Conservation (phyloP, 2,888 invertebrate genomes). For the Gymnoscelis rufifasciata region DNA sequence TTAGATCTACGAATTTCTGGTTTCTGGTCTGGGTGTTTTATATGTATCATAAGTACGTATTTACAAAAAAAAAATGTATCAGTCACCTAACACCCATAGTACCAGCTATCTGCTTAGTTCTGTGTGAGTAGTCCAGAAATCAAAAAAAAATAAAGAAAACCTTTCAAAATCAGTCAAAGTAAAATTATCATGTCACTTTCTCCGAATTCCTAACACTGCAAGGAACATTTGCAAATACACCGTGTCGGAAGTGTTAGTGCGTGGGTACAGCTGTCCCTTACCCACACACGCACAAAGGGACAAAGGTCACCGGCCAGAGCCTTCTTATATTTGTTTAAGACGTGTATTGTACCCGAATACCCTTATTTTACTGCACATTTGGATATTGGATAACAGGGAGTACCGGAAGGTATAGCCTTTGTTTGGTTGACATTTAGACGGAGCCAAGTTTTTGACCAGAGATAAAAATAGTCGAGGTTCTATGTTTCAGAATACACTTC, state of each 20-base stretch:
- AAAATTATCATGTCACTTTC: slow-evolving; percentile 15
- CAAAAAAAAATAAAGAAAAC: no score
- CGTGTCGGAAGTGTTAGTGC: slow-evolving; percentile 52
- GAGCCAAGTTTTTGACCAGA: no score
- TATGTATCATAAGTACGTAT: no score
- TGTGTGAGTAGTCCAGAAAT: no score
- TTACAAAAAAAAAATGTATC: no score
- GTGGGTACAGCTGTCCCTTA: slow-evolving; percentile 63
- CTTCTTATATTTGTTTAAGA: slow-evolving; percentile 79
- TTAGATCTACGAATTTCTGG: no score
- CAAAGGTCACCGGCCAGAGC: slow-evolving; percentile 74
- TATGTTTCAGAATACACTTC: no score
- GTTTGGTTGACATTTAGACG: not conserved
- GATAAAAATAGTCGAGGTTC: no score
- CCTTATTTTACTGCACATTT: slow-evolving; percentile 52
- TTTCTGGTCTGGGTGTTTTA: no score
- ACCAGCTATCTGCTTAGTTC: no score
- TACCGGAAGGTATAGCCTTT: slow-evolving; percentile 17
- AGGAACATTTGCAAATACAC: slow-evolving; percentile 75
- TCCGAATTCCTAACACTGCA: slow-evolving; percentile 36
- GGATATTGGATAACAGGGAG: slow-evolving; percentile 38
- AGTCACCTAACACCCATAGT: no score
- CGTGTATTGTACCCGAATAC: slow-evolving; percentile 62
- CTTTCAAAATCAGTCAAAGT: no score
- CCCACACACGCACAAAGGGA: slow-evolving; percentile 62